A percentile compares a stretch with the other conserved stretches of the same genome.
These are phyloP conservation scores for Sphecodes monilicornis DNA, from an alignment of 2,888 invertebrate species.

Conservation along the genomic window DNA sequence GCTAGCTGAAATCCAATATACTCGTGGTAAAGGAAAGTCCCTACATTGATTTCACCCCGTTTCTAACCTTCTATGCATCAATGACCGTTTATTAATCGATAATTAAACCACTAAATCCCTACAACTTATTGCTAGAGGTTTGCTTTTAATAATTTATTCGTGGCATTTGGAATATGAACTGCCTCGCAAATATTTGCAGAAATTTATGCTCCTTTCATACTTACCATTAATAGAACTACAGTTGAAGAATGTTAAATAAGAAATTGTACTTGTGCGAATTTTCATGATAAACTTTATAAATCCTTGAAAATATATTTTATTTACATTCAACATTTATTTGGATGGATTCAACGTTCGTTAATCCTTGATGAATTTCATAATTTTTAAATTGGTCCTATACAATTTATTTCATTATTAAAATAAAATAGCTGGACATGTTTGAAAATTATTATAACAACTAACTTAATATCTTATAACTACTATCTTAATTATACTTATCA, in stretches of 20 bases:
- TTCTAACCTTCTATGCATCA: slow-evolving; percentile 68
- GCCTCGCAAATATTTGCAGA: neutral
- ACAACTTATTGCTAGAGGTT: neutral
- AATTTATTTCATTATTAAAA: neutral
- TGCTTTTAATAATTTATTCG: neutral
- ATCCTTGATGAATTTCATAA: neutral
- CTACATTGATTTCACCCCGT: slow-evolving; percentile 58
- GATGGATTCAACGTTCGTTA: neutral
- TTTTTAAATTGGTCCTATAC: neutral
- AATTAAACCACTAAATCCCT: slow-evolving; percentile 72
- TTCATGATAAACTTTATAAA: neutral
- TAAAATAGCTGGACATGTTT: neutral
- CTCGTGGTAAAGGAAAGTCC: slow-evolving; percentile 73
- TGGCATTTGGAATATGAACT: neutral
- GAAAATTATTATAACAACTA: neutral
- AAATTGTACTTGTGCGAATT: neutral
- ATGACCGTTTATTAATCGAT: slow-evolving; percentile 74
- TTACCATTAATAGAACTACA: neutral
- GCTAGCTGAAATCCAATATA: slow-evolving; percentile 79
- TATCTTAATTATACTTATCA: too few relatives aligned
- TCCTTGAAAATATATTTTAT: neutral
- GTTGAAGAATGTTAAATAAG: neutral
- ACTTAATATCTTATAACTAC: too few relatives aligned
- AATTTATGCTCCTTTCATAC: neutral
- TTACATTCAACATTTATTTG: neutral